Base-by-base conservation (phyloP, 2,888 invertebrate genomes). In the Sericinus montela region DNA sequence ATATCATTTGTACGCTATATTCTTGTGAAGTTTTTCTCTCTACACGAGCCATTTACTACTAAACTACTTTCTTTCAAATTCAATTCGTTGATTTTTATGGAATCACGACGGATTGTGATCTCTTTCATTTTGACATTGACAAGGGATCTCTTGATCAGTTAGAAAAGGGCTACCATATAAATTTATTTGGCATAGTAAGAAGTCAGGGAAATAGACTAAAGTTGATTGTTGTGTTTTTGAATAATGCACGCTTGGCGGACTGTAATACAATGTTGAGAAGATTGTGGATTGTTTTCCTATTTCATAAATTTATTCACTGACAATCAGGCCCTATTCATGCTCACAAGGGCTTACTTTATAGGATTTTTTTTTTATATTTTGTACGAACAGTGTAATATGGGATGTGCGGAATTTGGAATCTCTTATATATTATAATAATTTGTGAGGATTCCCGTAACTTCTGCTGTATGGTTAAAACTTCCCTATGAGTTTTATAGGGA, bases 101-200 rank as follows among this genome's bases (percentile, higher is more conserved):
- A 48, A 30, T 46, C 43, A 39, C 23, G 39, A 45, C 45, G 32
- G 45, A 45, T 42, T 40, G 40, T 48, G 46, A 45, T 42, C 40
- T 54, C 55, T 59, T 41, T 45, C 36, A 41, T 45, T 48, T 43
- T 56, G 60, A 59, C 59, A 56, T 59, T 65, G 73, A 69, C 60
- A 63, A 56, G 67, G 45, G 67, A 60, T 54, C 44, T 41, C 28
- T 50, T 45, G 57, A 60, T 57, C 54, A 53, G 53, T 56, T 59
- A 67, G 65, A 66, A 59, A 57, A 63, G 55, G 65, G 67, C 49
- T 54, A 45, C 15, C 25, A 37, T 44, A 53, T 48, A 60, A 59
- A 55, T 63, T 60, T 56, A 62, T 57, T 57, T 51, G 29, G 44
- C 54, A 56, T 53, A 48, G 49, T 38, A 41, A 47, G 39, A 47